These are phyloP conservation scores for Thyatira batis DNA, from an alignment of 2,888 invertebrate genomes.

Conservation along the genomic window DNA sequence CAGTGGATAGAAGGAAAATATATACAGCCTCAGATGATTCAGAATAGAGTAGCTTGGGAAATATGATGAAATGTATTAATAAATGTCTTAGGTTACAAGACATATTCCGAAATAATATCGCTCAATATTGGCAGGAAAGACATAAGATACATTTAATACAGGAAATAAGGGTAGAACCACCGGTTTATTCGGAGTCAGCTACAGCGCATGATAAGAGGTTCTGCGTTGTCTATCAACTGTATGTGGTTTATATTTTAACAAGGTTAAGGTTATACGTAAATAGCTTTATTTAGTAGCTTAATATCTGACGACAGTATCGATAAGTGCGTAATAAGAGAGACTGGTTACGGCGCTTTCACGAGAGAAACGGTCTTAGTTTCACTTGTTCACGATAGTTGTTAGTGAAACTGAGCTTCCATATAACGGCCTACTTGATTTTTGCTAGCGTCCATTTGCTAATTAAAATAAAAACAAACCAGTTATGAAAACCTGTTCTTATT, in stretches of 20 bases:
- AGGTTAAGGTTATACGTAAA: neutral
- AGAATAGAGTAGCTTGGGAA: too few relatives aligned
- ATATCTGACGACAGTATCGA: slow-evolving; percentile 9
- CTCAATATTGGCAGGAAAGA: too few relatives aligned
- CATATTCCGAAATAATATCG: too few relatives aligned
- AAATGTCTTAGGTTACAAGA: too few relatives aligned
- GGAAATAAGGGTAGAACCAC: neutral
- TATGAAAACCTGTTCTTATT: neutral
- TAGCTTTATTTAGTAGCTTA: neutral
- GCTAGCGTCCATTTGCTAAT: slow-evolving; percentile 19
- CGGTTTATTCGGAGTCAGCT: too few relatives aligned
- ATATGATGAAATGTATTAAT: too few relatives aligned
- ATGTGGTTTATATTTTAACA: neutral
- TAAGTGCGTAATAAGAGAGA: slow-evolving; percentile 34
- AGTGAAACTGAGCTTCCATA: slow-evolving; percentile 61
- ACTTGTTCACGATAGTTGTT: slow-evolving; percentile 41
- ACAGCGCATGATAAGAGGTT: neutral
- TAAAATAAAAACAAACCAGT: neutral
- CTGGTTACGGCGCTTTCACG: slow-evolving; percentile 70
- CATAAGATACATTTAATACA: neutral
- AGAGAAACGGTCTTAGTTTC: slow-evolving; percentile 72
- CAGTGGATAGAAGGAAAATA: too few relatives aligned
- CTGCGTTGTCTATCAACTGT: neutral
- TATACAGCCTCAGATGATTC: too few relatives aligned
- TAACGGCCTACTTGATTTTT: slow-evolving; percentile 15